These are phyloP conservation scores for Dicerorhinus sumatrensis DNA, from an alignment of 2,113 vertebrate genomes.

Conservation along the genomic window DNA sequence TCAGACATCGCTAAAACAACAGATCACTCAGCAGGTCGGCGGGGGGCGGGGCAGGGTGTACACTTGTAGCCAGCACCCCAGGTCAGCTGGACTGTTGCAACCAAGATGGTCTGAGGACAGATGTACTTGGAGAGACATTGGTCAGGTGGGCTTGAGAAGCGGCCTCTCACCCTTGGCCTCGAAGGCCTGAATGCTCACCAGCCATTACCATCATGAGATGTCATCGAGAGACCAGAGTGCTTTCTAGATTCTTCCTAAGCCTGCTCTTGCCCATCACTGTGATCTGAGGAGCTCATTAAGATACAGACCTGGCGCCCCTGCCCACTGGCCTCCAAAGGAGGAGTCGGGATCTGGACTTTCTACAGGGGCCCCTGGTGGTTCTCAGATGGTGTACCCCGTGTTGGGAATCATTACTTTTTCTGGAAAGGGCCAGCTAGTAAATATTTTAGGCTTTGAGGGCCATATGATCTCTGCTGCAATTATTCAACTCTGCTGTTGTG, in stretches of 20 bases:
- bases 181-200: background rate
- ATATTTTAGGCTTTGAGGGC: background rate
- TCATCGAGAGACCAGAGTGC: background rate
- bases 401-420: background rate
- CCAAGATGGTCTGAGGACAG: accelerated
- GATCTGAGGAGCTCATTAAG: background rate
- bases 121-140: background rate
- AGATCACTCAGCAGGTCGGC: background rate
- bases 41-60: background rate
- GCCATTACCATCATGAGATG: background rate
- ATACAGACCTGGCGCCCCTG: accelerated
- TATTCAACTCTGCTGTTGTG: too few relatives aligned
- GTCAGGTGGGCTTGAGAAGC: background rate
- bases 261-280: too few relatives aligned
- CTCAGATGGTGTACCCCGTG: accelerated
- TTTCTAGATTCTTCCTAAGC: background rate
- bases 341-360: background rate
- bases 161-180: background rate
- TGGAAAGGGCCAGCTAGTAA: background rate
- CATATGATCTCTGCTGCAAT: background rate
- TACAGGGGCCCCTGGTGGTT: background rate
- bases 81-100: background rate
- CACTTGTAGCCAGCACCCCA: too few relatives aligned
- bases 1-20: background rate
- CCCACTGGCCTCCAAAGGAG: background rate